Evolutionary conservation across 1,140 invertebrate genomes (phyloP).

Genomic region (Psix sp.): DNA sequence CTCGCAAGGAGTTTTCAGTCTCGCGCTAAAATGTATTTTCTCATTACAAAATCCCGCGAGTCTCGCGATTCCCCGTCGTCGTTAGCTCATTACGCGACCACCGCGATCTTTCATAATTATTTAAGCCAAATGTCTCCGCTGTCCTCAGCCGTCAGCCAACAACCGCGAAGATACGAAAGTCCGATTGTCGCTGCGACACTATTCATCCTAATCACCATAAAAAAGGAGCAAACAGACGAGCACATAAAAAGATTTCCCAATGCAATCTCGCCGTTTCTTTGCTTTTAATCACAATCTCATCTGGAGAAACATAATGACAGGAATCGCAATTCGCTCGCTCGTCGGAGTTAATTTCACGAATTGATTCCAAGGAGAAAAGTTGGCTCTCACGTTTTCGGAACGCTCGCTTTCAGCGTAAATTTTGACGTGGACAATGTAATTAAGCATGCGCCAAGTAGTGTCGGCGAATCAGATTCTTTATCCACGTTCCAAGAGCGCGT

Average conservation of each 20-base stretch:
- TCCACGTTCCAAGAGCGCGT: slow-evolving; percentile 33
- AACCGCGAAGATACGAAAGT: slow-evolving; percentile 19
- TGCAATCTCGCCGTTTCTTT: too few relatives aligned
- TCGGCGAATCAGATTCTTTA: slow-evolving; percentile 32
- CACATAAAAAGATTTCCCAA: too few relatives aligned
- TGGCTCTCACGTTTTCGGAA: too few relatives aligned
- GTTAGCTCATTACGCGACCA: slow-evolving; percentile 35
- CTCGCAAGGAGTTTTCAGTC: not conserved
- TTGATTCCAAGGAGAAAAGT: too few relatives aligned
- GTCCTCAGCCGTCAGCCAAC: slow-evolving; percentile 13
- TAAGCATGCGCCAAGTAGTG: slow-evolving; percentile 10
- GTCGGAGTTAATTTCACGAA: too few relatives aligned
- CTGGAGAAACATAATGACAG: too few relatives aligned
- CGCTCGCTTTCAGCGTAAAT: slow-evolving; percentile 26
- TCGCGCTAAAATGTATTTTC: slow-evolving; percentile 19
- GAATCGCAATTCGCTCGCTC: too few relatives aligned
- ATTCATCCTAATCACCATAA: too few relatives aligned
- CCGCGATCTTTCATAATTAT: slow-evolving; percentile 41
- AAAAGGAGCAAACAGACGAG: too few relatives aligned
- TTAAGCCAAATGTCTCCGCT: slow-evolving; percentile 32
- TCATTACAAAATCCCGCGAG: slow-evolving; percentile 8
- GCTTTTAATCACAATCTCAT: too few relatives aligned
- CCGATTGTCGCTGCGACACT: too few relatives aligned
- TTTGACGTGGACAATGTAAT: slow-evolving; percentile 37
- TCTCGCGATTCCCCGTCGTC: slow-evolving; percentile 23